Conservation (phyloP, 2,113 vertebrate species). For the Anolis sagrei region DNA sequence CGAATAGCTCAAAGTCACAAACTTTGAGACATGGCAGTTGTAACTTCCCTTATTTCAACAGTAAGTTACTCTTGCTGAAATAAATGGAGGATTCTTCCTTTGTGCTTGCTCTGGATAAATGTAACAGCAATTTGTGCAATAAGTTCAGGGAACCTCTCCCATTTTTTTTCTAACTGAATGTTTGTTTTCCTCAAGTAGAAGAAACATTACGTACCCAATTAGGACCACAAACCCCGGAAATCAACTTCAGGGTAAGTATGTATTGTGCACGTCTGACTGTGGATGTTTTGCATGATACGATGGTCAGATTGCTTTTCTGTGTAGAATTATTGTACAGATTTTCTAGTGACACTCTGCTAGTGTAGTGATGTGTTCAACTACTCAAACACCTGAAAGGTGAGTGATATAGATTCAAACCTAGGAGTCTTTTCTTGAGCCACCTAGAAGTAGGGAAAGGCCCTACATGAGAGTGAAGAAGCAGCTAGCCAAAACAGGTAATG, state of each 20-base stretch:
- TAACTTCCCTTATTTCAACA: background rate
- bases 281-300: too few relatives aligned
- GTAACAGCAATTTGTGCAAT: too few relatives aligned
- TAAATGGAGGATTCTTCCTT: background rate
- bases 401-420: too few relatives aligned
- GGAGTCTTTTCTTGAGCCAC: too few relatives aligned
- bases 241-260: conserved; percentile 89
- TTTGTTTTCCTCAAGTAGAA: conserved; percentile 83
- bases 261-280: conserved; percentile 19
- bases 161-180: conserved; percentile 75
- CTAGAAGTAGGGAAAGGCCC: too few relatives aligned
- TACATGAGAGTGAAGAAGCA: too few relatives aligned
- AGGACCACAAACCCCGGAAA: conserved; percentile 84
- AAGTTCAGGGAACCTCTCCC: conserved; percentile 70
- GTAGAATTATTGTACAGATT: conserved; percentile 46
- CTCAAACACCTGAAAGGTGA: too few relatives aligned
- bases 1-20: background rate
- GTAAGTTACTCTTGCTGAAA: background rate
- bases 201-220: conserved; percentile 86
- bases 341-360: background rate
- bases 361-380: too few relatives aligned
- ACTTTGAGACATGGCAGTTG: background rate
- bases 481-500: too few relatives aligned
- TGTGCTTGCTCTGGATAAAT: background rate
- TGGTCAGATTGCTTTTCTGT: conserved; percentile 7